phyloP scores from a whole-genome alignment of 2,888 invertebrate species.

The Emmelina monodactyla region DNA sequence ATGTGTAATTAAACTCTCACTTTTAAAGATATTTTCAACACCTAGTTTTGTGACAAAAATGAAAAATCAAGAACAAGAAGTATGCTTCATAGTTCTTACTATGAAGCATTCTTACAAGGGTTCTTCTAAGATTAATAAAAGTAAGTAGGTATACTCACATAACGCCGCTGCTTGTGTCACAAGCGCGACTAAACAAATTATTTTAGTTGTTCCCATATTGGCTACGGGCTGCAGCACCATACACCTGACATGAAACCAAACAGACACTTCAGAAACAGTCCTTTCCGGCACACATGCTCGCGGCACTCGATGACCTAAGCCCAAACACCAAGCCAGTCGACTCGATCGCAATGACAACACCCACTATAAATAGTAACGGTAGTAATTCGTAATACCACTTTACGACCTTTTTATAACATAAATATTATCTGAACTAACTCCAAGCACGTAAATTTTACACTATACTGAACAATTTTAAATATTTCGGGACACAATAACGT shows the following conservation, averaged over 20 bases:
- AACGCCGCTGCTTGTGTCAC: conserved; percentile 44
- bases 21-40: too few species aligned
- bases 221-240: conserved; percentile 34
- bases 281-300: conserved; percentile 58
- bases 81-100: too few species aligned
- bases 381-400: conserved; percentile 22
- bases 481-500: conserved; percentile 22
- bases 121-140: too few species aligned
- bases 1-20: too few species aligned
- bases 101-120: too few species aligned
- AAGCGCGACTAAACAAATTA: conserved; percentile 43
- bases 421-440: not conserved
- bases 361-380: conserved; percentile 67
- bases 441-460: not conserved
- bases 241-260: conserved; percentile 56
- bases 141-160: conserved; percentile 37
- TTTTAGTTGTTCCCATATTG: conserved; percentile 47
- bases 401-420: not conserved
- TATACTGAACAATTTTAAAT: not conserved
- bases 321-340: conserved; percentile 36
- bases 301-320: conserved; percentile 62
- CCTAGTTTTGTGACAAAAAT: too few species aligned
- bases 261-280: conserved; percentile 42
- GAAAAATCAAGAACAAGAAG: too few species aligned
- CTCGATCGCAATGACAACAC: conserved; percentile 61